Evolutionary conservation across 2,113 vertebrate genomes (phyloP), one percentile per base, ranked within the genome.

Genomic region (Anhinga rufa): DNA sequence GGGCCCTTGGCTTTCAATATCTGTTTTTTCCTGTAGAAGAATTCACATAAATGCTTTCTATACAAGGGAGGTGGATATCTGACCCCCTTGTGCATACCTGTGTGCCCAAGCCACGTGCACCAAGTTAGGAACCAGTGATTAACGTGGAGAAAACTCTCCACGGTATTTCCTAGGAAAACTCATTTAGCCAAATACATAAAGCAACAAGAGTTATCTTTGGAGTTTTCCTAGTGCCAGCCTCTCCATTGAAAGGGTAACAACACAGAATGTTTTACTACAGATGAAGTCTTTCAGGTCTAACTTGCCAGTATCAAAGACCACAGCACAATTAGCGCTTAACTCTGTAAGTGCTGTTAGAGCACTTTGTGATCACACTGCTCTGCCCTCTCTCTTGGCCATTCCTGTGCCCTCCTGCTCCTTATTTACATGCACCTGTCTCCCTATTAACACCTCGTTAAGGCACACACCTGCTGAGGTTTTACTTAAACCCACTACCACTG

Each of bases 391-490:
- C 49, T 52, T 51, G 31, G 54, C 55, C 49, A 5, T 54, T 82
- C 75, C 66, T 16, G 29, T 62, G 61, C 81, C 83, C 89, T 93
- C 28, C 80, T 94, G 81, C 77, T 97, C 86, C 71, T 12, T 57
- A 71, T 97, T 97, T 94, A 93, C 92, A 95, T 93, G 94, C 95
- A 97, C 96, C 97, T 97, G 97, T 89, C 86, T 81, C 78, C 29
- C 92, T 81, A 88, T 98, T 97, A 98, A 97, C 97, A 97, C 94
- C 92, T 97, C 86, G 11, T 97, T 96, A 97, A 97, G 61, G 60
- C 68, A 95, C 86, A 96, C 96, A 98, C 96, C 97, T 97, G 97
- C 92, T 94, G 91, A 77, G 96, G 93, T 93, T 97, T 94, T 92
- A 90, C 96, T 95, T 82, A 94, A 96, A 88, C 82, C 70, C 74